Conservation (phyloP, 2,113 vertebrate genomes). For the Lycocorax pyrrhopterus region DNA sequence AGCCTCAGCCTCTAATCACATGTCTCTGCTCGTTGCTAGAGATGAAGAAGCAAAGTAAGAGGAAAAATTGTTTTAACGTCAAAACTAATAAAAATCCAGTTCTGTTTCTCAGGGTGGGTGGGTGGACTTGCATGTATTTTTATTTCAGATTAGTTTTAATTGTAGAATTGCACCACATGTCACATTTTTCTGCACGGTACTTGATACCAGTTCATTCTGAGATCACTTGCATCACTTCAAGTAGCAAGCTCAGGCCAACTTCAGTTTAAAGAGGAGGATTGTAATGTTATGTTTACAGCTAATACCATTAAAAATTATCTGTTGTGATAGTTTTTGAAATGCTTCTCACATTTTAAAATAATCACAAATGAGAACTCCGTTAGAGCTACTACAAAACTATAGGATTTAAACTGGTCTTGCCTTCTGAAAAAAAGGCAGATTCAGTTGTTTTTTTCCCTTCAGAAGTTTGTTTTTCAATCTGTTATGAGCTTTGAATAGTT, state of each 20-base stretch:
- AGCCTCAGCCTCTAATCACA: slow-evolving; percentile 83
- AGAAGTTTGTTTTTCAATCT: neutral
- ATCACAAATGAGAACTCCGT: neutral
- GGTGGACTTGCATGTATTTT: neutral
- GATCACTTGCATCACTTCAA: neutral
- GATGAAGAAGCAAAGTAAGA: slow-evolving; percentile 83
- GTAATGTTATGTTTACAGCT: neutral
- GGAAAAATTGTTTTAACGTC: neutral
- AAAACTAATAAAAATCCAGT: neutral
- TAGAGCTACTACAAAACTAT: neutral
- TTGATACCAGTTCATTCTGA: neutral
- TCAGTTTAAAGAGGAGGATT: neutral
- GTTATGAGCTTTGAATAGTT: neutral
- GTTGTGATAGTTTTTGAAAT: neutral
- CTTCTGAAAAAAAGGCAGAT: neutral
- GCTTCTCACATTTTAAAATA: neutral
- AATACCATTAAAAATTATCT: neutral
- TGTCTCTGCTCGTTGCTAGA: slow-evolving; percentile 81
- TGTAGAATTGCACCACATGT: neutral
- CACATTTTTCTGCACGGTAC: neutral
- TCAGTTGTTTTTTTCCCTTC: neutral
- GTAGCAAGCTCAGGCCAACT: neutral
- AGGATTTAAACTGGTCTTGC: neutral
- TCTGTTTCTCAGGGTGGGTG: neutral
- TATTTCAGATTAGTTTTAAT: neutral